phyloP scores from a whole-genome alignment of 1,140 invertebrate genomes.

The Drosophila oshimai region DNA sequence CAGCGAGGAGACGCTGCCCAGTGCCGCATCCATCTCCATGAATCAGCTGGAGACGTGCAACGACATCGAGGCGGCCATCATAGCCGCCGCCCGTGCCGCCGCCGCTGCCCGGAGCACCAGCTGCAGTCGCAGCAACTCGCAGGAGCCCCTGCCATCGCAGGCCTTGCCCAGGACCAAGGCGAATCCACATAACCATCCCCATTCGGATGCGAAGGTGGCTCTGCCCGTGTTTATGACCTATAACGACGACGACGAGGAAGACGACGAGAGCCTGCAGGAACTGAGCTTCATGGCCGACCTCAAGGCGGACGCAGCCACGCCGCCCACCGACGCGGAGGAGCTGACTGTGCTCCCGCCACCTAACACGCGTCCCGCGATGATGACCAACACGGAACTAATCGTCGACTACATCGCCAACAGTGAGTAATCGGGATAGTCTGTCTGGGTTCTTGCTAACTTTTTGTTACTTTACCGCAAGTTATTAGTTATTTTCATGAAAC shows the following conservation, averaged over 20 bases:
- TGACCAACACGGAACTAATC: slow-evolving; percentile 48
- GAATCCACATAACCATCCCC: neutral
- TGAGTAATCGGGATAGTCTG: slow-evolving; percentile 26
- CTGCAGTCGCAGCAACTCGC: slow-evolving; percentile 61
- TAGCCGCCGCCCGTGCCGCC: slow-evolving; percentile 71
- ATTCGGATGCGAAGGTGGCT: neutral
- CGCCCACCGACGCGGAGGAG: neutral
- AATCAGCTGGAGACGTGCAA: slow-evolving; percentile 76
- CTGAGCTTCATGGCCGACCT: slow-evolving; percentile 63
- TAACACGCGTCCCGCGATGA: neutral
- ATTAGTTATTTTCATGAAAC: too few relatives aligned
- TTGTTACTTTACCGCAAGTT: too few relatives aligned
- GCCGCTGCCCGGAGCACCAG: slow-evolving; percentile 57
- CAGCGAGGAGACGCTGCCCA: slow-evolving; percentile 31
- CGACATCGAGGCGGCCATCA: slow-evolving; percentile 77
- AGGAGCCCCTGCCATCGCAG: slow-evolving; percentile 13
- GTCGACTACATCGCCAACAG: slow-evolving; percentile 68
- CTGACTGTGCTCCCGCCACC: neutral
- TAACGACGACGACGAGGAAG: slow-evolving; percentile 24
- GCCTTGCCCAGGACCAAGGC: neutral
- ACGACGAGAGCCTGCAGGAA: slow-evolving; percentile 46
- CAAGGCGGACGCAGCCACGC: neutral
- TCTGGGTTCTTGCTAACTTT: too few relatives aligned
- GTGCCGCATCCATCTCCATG: slow-evolving; percentile 17
- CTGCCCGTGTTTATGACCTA: slow-evolving; percentile 45